Conservation (phyloP, 2,113 vertebrate species). For the Nerophis lumbriciformis region DNA sequence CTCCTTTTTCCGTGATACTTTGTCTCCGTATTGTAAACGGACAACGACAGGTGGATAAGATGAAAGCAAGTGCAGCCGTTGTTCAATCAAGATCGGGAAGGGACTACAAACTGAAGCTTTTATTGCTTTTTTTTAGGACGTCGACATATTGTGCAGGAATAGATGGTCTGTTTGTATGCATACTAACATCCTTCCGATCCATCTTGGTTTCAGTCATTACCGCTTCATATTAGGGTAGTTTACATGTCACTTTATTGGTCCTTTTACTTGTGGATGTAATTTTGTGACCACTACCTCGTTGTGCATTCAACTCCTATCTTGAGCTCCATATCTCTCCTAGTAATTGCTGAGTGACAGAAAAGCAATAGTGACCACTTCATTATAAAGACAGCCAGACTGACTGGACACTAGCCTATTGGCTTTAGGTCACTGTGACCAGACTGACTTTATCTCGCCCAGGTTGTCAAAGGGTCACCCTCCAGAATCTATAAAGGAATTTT, state of each 20-base stretch:
- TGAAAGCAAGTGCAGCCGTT: too few relatives aligned
- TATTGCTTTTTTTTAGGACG: neutral
- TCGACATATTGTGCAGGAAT: neutral
- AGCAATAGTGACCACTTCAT: constrained; percentile 94
- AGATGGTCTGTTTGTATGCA: neutral
- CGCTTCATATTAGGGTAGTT: constrained; percentile 67
- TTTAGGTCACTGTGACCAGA: constrained; percentile 74
- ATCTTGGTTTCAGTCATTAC: constrained; percentile 60
- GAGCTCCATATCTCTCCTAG: constrained; percentile 65
- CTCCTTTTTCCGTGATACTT: too few relatives aligned
- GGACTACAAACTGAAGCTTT: neutral
- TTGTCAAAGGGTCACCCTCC: constrained; percentile 81
- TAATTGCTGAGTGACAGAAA: constrained; percentile 92
- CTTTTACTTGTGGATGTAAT: constrained; percentile 65
- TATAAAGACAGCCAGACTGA: constrained; percentile 77
- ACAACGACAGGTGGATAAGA: too few relatives aligned
- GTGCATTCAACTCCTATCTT: constrained; percentile 77
- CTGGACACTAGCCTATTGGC: constrained; percentile 69
- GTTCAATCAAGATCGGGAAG: too few relatives aligned
- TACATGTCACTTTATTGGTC: constrained; percentile 68
- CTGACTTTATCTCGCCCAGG: constrained; percentile 75
- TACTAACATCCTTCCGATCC: constrained; percentile 40
- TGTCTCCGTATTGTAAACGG: too few relatives aligned
- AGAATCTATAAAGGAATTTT: constrained; percentile 68
- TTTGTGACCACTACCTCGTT: constrained; percentile 71